Evolutionary conservation across 2,888 invertebrate genomes (phyloP), one percentile per base, ranked within the genome.

Genomic region (Drosophila stalkeri): DNA sequence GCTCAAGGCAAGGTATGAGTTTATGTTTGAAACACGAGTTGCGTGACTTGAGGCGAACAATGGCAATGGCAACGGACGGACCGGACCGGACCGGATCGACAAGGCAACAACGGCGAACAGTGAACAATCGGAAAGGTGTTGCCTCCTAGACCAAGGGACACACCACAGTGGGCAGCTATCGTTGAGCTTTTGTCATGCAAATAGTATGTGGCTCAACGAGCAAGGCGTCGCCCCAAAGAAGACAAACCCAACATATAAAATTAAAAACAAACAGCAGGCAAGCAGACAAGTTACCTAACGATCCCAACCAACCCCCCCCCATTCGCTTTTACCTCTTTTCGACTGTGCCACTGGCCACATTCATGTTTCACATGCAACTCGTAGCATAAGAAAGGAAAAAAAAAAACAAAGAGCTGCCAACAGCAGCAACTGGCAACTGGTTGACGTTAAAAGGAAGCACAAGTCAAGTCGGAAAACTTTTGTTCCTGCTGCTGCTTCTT

Each of bases 381-480:
- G 72, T 41, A 49, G n/a, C 8, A 5, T n/a, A 14, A 35, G n/a
- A 27, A 47, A 16, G 16, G 3, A 47, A 49, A 59, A 37, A 37
- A 37, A 44, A 66, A 57, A 27, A 61, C 64, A 72, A 72, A 64
- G 65, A 68, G 60, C 68, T 78, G 77, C 81, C 77, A 78, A 44
- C 64, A 78, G 46, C 69, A 79, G 67, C 62, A 67, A 77, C 79
- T 74, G 79, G 77, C 85, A 85, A 86, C 69, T 66, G 80, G 85
- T 85, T 89, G 90, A 82, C 82, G 89, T 89, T 79, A 75, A 89
- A 87, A 81, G 89, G 88, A 89, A 84, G 79, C 88, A 84, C 82
- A 77, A 86, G 85, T 80, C 85, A 87, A 89, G 82, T 87, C 77
- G 60, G 85, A 77, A 77, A 86, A 86, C 87, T 89, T 85, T 89